Base-by-base conservation (phyloP, 2,888 invertebrate species). In the Lepidocyrtoides sp. region DNA sequence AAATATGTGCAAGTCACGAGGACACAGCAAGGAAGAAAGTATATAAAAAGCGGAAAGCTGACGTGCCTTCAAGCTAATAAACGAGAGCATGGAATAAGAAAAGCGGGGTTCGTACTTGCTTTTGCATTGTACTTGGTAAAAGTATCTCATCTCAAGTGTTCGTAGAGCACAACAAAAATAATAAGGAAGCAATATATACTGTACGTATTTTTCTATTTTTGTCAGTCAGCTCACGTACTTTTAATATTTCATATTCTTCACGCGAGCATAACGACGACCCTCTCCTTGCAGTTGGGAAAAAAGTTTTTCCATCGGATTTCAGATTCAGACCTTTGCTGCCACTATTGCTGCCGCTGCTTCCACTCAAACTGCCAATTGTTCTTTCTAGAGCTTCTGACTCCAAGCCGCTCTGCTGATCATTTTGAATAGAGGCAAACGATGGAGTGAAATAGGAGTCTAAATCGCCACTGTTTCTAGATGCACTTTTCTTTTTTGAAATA, bases 211-310 rank as follows among this genome's bases (percentile, higher is more conserved):
- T 57, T 32, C 12, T 41, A 36, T 54, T 69, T 36, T 83, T 82
- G n/a, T 26, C 23, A 86, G 60, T 82, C 91, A 79, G 8, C n/a
- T 75, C 91, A 93, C 94, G 94, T 95, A 96, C 96, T 96, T 97
- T 97, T 96, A 97, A 96, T 93, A 97, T 96, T 95, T 97, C 97
- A 95, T 97, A 97, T 95, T 96, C 96, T 94, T 97, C 96, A 94
- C 96, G 96, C 14, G 96, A 96, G 94, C 97, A 97, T 81, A 93
- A 88, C 82, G 93, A 92, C 79, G 91, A 91, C 60, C 92, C 92
- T 82, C 90, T 77, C 63, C 84, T 85, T 83, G 85, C 75, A 81
- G 36, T 89, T 48, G 83, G 51, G 75, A 75, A 75, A 17, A 86
- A 82, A 86, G 51, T 91, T 89, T 89, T 89, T 89, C 82, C 89